Evolutionary conservation across 2,888 invertebrate species (phyloP).

Genomic region (Meghimatium bilineatum): DNA sequence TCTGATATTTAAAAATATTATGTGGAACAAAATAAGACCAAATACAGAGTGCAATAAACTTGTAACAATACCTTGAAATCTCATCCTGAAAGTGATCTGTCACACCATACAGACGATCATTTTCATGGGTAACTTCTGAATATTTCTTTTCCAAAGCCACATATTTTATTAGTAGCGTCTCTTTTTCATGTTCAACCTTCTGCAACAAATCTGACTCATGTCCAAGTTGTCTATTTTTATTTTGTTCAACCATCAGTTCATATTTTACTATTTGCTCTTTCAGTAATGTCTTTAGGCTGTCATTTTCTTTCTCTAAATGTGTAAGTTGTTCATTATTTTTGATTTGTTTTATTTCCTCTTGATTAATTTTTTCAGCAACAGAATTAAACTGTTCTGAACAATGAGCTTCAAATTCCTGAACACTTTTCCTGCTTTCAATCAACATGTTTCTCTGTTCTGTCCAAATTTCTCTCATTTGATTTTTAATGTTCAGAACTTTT

Average conservation of each 20-base stretch:
- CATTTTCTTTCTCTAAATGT: not conserved
- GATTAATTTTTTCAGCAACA: not conserved
- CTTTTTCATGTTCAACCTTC: not conserved
- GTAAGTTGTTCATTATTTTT: not conserved
- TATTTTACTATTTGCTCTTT: constrained; percentile 2
- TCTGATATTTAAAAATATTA: no score
- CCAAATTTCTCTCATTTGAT: not conserved
- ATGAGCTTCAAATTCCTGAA: not conserved
- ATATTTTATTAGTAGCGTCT: not conserved
- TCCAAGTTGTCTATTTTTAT: not conserved
- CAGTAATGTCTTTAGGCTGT: not conserved
- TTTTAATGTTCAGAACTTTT: not conserved
- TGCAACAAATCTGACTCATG: not conserved
- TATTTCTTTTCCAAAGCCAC: not conserved
- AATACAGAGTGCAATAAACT: not conserved
- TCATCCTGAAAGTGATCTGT: constrained; percentile 35
- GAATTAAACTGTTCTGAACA: not conserved
- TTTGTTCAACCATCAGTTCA: not conserved
- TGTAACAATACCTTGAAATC: constrained; percentile 28
- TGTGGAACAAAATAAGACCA: no score
- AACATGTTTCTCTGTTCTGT: not conserved
- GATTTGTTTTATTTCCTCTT: not conserved
- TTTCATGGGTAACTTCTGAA: not conserved
- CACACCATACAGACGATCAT: constrained; percentile 18
- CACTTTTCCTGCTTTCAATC: not conserved